A percentile compares a stretch with the other conserved stretches of the same genome.
Evolutionary conservation across 2,113 vertebrate species (phyloP).

Genomic region (Rhea americana): DNA sequence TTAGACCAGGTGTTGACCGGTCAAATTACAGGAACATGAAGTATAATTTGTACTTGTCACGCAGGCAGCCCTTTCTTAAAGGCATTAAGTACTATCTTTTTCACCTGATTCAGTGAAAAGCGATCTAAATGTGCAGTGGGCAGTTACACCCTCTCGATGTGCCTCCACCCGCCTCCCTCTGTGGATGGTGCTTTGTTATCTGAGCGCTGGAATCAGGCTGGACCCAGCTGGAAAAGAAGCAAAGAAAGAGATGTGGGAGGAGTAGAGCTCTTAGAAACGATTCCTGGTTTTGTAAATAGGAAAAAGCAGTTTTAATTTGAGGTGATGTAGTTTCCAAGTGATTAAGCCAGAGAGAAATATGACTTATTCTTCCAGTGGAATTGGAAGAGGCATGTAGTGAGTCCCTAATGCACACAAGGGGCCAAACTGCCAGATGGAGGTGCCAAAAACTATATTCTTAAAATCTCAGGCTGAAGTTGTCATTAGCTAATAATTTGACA

Average conservation of each 20-base stretch:
- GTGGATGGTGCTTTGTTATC: conserved; percentile 30
- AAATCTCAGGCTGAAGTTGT: not conserved
- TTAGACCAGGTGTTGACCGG: conserved; percentile 58
- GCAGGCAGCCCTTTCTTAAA: conserved; percentile 40
- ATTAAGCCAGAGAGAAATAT: conserved; percentile 31
- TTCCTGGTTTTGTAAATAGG: conserved; percentile 13
- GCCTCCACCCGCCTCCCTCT: not conserved
- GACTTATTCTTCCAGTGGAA: conserved; percentile 43
- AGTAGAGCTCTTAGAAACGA: conserved; percentile 39
- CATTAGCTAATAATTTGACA: not conserved
- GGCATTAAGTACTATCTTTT: conserved; percentile 46
- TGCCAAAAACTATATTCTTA: not conserved
- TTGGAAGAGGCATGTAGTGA: not conserved
- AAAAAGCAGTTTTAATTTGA: conserved; percentile 52
- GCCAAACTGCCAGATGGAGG: not conserved
- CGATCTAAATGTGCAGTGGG: conserved; percentile 20
- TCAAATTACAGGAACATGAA: conserved; percentile 64
- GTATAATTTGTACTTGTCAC: conserved; percentile 60
- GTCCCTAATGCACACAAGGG: not conserved
- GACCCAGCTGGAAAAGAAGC: conserved; percentile 40
- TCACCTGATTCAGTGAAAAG: conserved; percentile 56
- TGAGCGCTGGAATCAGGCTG: conserved; percentile 16
- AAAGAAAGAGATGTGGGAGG: conserved; percentile 4
- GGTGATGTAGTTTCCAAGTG: conserved; percentile 38
- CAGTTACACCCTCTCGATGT: not conserved